Evolutionary conservation across 2,113 vertebrate species (phyloP).

Genomic region (Tricholaema leucomelas): DNA sequence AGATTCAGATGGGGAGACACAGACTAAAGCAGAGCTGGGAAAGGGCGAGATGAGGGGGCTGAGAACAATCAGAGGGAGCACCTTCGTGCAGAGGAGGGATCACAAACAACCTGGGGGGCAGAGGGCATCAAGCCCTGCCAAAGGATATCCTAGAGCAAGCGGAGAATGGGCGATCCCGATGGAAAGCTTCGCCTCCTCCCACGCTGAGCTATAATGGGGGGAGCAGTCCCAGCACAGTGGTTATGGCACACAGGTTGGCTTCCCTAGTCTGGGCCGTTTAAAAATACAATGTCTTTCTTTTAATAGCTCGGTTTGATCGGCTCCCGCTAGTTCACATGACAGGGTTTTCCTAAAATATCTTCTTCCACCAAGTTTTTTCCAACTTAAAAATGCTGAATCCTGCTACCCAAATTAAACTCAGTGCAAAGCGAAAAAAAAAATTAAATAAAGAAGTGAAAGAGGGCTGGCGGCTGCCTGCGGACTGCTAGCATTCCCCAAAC

Average conservation of each 20-base stretch:
- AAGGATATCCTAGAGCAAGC: constrained; percentile 54
- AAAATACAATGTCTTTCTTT: constrained; percentile 77
- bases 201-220: constrained; percentile 46
- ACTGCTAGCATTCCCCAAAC: constrained; percentile 75
- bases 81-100: background rate
- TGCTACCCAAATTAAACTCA: constrained; percentile 71
- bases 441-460: constrained; percentile 41
- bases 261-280: constrained; percentile 63
- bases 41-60: background rate
- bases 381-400: constrained; percentile 77
- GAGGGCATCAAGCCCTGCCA: background rate
- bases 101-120: background rate
- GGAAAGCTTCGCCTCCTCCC: constrained; percentile 71
- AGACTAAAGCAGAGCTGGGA: background rate
- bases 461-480: constrained; percentile 58
- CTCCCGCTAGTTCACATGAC: constrained; percentile 72
- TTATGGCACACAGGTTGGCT: constrained; percentile 65
- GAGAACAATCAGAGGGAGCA: background rate
- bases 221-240: constrained; percentile 61
- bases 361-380: constrained; percentile 73
- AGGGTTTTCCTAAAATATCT: constrained; percentile 78
- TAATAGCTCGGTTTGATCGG: constrained; percentile 70
- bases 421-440: background rate
- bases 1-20: accelerated
- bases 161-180: constrained; percentile 45